phyloP scores from a whole-genome alignment of 2,888 invertebrate genomes.

The Caenorhabditis plicata region DNA sequence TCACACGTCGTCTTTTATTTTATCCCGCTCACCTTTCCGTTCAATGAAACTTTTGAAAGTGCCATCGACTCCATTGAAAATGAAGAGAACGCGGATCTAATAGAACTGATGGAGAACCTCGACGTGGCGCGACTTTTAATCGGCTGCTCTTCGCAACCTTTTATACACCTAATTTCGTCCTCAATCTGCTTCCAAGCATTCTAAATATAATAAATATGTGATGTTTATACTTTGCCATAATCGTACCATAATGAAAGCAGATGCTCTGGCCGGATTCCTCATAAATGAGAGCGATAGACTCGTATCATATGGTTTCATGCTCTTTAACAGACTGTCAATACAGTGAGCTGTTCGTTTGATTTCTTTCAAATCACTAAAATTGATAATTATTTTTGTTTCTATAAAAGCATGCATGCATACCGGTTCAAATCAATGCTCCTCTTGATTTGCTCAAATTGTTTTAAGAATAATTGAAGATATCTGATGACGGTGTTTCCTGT shows the following conservation, averaged over 20 bases:
- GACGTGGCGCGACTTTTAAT: slow-evolving; percentile 24
- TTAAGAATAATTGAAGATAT: slow-evolving; percentile 26
- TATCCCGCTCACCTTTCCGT: slow-evolving; percentile 11
- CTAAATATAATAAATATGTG: slow-evolving; percentile 4
- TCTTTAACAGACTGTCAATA: slow-evolving; percentile 13
- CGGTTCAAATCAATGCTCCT: slow-evolving; percentile 18
- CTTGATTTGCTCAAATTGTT: slow-evolving; percentile 28
- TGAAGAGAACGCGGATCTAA: slow-evolving; percentile 19
- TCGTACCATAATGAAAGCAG: slow-evolving; percentile 23
- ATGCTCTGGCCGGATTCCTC: slow-evolving; percentile 25
- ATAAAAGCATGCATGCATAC: slow-evolving; percentile 3
- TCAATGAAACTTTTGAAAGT: slow-evolving; percentile 14
- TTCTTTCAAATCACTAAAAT: slow-evolving; percentile 31
- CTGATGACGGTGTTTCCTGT: slow-evolving; percentile 26
- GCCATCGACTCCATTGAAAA: slow-evolving; percentile 18
- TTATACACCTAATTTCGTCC: slow-evolving; percentile 12
- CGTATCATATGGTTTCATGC: slow-evolving; percentile 10
- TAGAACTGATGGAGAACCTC: slow-evolving; percentile 23
- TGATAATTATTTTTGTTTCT: not conserved
- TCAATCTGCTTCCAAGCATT: slow-evolving; percentile 30
- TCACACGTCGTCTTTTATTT: too few relatives aligned
- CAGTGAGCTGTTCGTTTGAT: slow-evolving; percentile 20
- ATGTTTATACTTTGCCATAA: not conserved
- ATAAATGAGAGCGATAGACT: slow-evolving; percentile 14
- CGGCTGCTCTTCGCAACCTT: slow-evolving; percentile 3